A percentile compares a stretch with the other conserved stretches of the same genome.
These are phyloP conservation scores for Muraenolepis orangiensis DNA, from an alignment of 2,797 vertebrate species.

Conservation along the genomic window DNA sequence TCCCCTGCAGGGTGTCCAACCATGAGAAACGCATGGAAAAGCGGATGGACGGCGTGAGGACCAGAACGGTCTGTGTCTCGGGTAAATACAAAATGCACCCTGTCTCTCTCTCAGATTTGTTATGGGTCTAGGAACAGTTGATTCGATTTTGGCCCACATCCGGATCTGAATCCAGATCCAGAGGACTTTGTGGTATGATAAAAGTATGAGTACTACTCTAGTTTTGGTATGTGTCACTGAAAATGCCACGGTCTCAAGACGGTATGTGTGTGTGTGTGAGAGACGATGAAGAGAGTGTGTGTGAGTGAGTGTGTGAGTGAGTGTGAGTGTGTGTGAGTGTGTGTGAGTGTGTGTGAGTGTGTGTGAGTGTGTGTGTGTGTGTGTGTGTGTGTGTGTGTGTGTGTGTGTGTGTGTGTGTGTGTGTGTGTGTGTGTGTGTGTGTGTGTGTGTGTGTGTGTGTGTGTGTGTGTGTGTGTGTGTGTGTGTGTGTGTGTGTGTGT, in stretches of 20 bases:
- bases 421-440: too few relatives aligned
- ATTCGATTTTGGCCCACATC: too few relatives aligned
- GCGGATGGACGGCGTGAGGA: conserved; percentile 79
- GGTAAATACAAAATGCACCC: conserved; percentile 63
- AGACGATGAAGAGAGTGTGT: conserved; percentile 26
- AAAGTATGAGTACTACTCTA: too few relatives aligned
- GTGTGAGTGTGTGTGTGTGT: background rate
- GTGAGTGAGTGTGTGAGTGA: conserved; percentile 1
- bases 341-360: conserved; percentile 7
- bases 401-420: conserved; percentile 16
- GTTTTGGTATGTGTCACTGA: conserved; percentile 7
- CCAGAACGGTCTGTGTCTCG: conserved; percentile 90
- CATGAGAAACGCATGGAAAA: conserved; percentile 87
- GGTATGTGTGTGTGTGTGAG: conserved; percentile 23
- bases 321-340: background rate
- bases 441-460: background rate
- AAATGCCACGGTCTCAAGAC: conserved; percentile 48
- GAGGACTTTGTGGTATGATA: too few relatives aligned
- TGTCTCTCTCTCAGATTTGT: too few relatives aligned
- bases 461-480: background rate
- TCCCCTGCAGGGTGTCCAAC: conserved; percentile 85
- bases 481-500: conserved; percentile 1
- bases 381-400: background rate
- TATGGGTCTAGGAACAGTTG: too few relatives aligned
- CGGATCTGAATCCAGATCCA: too few relatives aligned